Evolutionary conservation across 2,888 invertebrate species (phyloP), one percentile per base, ranked within the genome.

Genomic region (Campoletis raptor): DNA sequence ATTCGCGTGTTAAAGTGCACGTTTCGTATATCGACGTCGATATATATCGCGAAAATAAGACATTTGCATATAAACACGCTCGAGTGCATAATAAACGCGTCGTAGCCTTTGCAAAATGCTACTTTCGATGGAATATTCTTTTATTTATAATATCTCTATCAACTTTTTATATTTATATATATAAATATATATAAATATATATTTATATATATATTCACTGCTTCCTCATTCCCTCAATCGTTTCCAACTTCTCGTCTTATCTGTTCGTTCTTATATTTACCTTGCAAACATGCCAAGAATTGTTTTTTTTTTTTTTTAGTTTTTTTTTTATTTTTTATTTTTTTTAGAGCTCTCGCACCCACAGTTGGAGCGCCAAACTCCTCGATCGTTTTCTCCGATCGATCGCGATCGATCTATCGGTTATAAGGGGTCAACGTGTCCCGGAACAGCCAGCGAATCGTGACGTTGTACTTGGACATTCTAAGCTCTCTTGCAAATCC

Each of bases 391-490:
- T 85, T 85, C 84, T 85, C 84, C 84, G 80, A 85, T 85, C 84
- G 80, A 85, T 85, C 84, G 81, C 67, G 84, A 81, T 85, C 84
- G 84, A 80, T 85, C 80, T 77, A 81, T 85, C 54, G 80, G 70
- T 69, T 84, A 57, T 52, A 76, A 76, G 84, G 80, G 84, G 84
- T 85, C 84, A 85, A 81, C 76, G 83, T 84, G 84, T 85, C 84
- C 84, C 84, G 84, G 80, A 85, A 85, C 84, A 85, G 52, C 80
- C 81, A 85, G 54, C 84, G 84, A 85, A 85, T 85, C 84, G 84
- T 85, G 84, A 85, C 84, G 84, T 70, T 80, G 67, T 85, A 76
- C 76, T 85, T 76, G 80, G 64, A 80, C 76, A 76, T 81, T 85
- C 84, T 76, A 76, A 85, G 70, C 80, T 76, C 70, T 78, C 64